A percentile compares a stretch with the other conserved stretches of the same genome.
phyloP scores from a whole-genome alignment of 2,888 invertebrate genomes.

The Isoperla grammatica region DNA sequence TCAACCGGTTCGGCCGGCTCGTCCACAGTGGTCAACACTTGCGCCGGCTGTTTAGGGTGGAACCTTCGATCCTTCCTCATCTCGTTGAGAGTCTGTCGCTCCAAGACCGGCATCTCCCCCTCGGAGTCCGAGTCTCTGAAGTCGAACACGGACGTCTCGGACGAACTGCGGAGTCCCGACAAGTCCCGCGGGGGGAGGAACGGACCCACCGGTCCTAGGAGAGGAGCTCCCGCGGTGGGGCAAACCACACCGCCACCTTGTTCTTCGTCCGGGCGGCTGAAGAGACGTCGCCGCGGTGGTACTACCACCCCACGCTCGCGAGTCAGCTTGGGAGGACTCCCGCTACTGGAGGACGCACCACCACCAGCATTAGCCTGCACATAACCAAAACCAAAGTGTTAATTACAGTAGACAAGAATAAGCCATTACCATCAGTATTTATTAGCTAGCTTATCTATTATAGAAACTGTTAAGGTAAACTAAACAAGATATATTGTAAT shows the following conservation, averaged over 20 bases:
- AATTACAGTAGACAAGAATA: too few species aligned
- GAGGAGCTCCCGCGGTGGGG: conserved; percentile 38
- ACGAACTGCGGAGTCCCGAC: conserved; percentile 51
- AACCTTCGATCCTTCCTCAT: conserved; percentile 53
- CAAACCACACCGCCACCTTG: conserved; percentile 22
- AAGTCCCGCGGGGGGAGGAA: conserved; percentile 42
- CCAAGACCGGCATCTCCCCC: conserved; percentile 54
- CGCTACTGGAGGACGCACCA: conserved; percentile 30
- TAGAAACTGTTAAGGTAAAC: too few species aligned
- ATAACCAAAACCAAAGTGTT: too few species aligned
- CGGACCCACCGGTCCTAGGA: conserved; percentile 33
- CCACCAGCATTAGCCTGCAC: conserved; percentile 9
- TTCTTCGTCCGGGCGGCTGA: conserved; percentile 56
- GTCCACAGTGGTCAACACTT: neutral
- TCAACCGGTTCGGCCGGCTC: conserved; percentile 33
- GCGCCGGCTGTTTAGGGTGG: conserved; percentile 49
- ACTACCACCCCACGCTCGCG: conserved; percentile 41
- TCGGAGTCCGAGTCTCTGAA: conserved; percentile 60
- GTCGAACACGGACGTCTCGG: conserved; percentile 60
- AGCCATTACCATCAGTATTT: too few species aligned
- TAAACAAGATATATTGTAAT: too few species aligned
- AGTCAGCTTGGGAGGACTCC: conserved; percentile 47
- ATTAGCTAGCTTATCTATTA: too few species aligned
- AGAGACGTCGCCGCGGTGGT: conserved; percentile 43
- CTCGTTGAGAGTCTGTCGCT: conserved; percentile 62